phyloP scores from a whole-genome alignment of 2,888 invertebrate species.

The Steinernema carpocapsae region DNA sequence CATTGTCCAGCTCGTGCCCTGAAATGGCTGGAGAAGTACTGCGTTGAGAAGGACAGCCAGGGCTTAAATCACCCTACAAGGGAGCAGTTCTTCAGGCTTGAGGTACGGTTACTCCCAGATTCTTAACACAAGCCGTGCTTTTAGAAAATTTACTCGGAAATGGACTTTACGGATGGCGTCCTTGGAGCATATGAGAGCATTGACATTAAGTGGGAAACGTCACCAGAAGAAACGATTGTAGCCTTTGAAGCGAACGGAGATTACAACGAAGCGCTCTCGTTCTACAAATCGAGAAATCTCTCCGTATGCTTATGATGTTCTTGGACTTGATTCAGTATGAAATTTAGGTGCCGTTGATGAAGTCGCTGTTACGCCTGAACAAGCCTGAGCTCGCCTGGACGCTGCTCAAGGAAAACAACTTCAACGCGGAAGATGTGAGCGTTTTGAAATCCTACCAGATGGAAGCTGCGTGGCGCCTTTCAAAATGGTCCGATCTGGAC shows the following conservation, averaged over 20 bases:
- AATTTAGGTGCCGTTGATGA: conserved; percentile 19
- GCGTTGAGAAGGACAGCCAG: not conserved
- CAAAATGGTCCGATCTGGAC: conserved; percentile 57
- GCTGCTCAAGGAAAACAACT: not conserved
- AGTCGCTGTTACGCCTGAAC: conserved; percentile 1
- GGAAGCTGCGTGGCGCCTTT: conserved; percentile 37
- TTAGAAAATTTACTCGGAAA: conserved; percentile 82
- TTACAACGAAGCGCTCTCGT: conserved; percentile 44
- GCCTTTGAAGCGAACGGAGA: conserved; percentile 70
- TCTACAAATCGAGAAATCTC: conserved; percentile 35
- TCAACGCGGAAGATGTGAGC: not conserved
- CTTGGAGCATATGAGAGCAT: conserved; percentile 76
- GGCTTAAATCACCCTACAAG: not conserved
- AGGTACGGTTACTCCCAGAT: not conserved
- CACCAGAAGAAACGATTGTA: conserved; percentile 82
- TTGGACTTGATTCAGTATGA: too few relatives aligned
- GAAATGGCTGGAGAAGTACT: conserved; percentile 38
- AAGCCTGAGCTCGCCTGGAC: conserved; percentile 19
- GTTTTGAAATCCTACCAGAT: conserved; percentile 28
- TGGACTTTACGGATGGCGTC: conserved; percentile 89
- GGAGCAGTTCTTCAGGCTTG: conserved; percentile 29
- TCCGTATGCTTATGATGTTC: not conserved
- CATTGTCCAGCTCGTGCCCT: conserved; percentile 35
- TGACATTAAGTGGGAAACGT: conserved; percentile 74
- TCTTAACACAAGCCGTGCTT: conserved; percentile 4